Conservation (phyloP, 2,888 invertebrate genomes). For the Dichetophora obliterata region DNA sequence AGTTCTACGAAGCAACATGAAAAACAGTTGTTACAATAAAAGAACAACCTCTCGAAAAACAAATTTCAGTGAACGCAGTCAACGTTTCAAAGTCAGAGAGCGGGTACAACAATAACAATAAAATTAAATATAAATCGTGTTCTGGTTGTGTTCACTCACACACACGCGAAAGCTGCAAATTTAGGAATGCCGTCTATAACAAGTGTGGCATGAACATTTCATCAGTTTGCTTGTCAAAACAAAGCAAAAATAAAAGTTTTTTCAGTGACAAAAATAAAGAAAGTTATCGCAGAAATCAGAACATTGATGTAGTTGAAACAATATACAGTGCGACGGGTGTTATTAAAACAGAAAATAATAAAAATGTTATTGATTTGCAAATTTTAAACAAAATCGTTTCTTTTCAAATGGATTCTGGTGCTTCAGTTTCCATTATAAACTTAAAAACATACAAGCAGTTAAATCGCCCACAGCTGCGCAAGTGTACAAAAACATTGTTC, state of each 20-base stretch:
- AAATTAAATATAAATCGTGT: too few species aligned
- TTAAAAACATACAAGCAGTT: constrained; percentile 25
- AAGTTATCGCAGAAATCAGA: constrained; percentile 1
- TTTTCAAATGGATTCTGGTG: constrained; percentile 46
- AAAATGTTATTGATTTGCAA: constrained; percentile 32
- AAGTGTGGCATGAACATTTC: constrained; percentile 43
- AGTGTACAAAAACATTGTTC: constrained; percentile 32
- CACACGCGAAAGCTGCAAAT: constrained; percentile 5
- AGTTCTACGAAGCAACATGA: constrained; percentile 45
- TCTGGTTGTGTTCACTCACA: constrained; percentile 16
- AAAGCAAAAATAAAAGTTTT: constrained; percentile 19
- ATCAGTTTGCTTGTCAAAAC: constrained; percentile 38
- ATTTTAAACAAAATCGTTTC: neutral
- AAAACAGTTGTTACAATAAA: constrained; percentile 43
- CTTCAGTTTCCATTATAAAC: constrained; percentile 42
- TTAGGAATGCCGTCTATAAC: constrained; percentile 38
- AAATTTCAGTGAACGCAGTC: constrained; percentile 24
- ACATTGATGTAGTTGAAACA: constrained; percentile 29
- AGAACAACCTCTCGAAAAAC: constrained; percentile 32
- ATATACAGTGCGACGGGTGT: constrained; percentile 3
- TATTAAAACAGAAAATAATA: constrained; percentile 30
- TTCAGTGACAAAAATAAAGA: neutral
- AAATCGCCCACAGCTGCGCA: constrained; percentile 26
- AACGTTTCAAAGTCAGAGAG: neutral
- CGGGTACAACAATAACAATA: neutral